Base-by-base conservation (phyloP, 2,797 vertebrate species). In the Kryptopterus vitreolus region DNA sequence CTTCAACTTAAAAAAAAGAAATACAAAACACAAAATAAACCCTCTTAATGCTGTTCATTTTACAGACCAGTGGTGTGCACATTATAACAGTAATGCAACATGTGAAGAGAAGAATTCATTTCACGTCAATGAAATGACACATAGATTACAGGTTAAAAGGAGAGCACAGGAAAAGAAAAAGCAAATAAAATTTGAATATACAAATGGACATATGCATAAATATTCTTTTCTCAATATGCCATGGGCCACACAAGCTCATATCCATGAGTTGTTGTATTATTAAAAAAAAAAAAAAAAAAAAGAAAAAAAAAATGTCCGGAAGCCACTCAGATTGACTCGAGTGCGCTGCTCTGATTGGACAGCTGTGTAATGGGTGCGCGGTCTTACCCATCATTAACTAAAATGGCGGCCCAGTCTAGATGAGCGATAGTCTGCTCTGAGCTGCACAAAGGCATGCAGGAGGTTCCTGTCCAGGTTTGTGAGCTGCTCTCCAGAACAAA, bases 391-490 rank as follows among this genome's bases (percentile, higher is more conserved):
- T 89, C 90, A 91, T 95, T 97, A 99, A 94, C 97, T 99, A 92
- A 99, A 99, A 92, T 99, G 98, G 83, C 98, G 95, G 83, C 94
- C 96, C 77, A 99, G 94, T 89, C 96, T 95, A 82, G 98, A 90
- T 77, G 97, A 95, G 88, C 97, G 95, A 92, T 99, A 99, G 93
- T 99, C 98, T 48, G 94, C 96, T 86, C 98, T 92, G 70, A 99
- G 96, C 92, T 99, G 98, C 87, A 99, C 98, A 50, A 99, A 99
- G 90, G 96, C 96, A 83, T 99, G 98, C 83, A 99, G 95, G 84
- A 98, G 97, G 93, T 96, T 98, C 88, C 96, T 95, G 93, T 99
- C 98, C 93, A 99, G 94, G 88, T 96, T 98, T 88, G 97, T 98
- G 86, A 99, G 95, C 81, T 99, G 98, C 89, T 99, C 98, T 82